phyloP scores from a whole-genome alignment of 2,113 vertebrate species.

The Dicrurus megarhynchus region DNA sequence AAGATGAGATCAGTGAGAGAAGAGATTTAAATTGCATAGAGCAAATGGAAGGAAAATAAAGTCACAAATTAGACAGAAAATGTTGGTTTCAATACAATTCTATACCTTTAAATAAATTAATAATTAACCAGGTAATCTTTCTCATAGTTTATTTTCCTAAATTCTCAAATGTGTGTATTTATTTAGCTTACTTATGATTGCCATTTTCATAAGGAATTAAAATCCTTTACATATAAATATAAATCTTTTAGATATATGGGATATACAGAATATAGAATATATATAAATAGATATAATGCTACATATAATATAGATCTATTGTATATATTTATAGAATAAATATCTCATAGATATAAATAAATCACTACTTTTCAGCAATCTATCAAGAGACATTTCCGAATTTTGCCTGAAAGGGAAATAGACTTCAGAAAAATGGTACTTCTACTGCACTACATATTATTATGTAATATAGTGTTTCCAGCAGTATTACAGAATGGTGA shows the following conservation, averaged over 20 bases:
- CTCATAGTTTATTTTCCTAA: not conserved
- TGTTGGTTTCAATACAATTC: not conserved
- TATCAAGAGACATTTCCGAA: not conserved
- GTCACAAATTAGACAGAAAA: not conserved
- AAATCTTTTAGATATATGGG: not conserved
- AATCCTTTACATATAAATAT: not conserved
- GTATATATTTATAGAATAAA: not conserved
- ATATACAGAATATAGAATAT: not conserved
- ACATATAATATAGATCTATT: not conserved
- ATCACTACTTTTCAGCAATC: not conserved
- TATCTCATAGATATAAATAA: not conserved
- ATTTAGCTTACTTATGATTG: not conserved
- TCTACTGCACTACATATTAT: not conserved
- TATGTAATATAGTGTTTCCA: not conserved
- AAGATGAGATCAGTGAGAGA: not conserved
- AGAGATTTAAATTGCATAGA: not conserved
- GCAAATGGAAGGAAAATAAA: not conserved
- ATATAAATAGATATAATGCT: not conserved
- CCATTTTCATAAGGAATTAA: not conserved
- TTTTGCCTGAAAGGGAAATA: not conserved
- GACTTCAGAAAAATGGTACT: not conserved
- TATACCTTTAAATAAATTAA: not conserved
- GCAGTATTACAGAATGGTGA: not conserved
- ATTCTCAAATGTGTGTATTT: not conserved
- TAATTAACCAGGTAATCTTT: not conserved